Evolutionary conservation across 2,888 invertebrate species (phyloP), one percentile per base, ranked within the genome.

Genomic region (Drosophila gaucha): DNA sequence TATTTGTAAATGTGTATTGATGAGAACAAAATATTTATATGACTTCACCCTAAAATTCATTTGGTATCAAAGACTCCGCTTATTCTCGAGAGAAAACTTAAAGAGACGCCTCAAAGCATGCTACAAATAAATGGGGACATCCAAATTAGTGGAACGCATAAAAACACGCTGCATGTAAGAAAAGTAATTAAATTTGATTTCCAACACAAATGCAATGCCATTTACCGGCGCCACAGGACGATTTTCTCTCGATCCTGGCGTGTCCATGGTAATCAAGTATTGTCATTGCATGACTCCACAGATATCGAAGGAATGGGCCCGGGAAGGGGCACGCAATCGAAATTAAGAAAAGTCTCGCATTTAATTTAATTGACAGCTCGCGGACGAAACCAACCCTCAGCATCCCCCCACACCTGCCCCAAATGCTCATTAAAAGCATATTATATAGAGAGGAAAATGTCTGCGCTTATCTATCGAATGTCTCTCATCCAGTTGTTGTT

Each of bases 171-270:
- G 86, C 90, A 88, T 86, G 90, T 78, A 72, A 79, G 78, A 83
- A 88, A 75, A 88, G 44, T 90, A 90, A 90, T 90, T 90, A 90
- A 90, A 86, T 84, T 84, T 89, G 79, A 82, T 80, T 84, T 77
- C 51, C 26, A 57, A 20, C 50, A 51, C 65, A 67, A 62, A 67
- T 66, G 56, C 57, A 65, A 59, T 64, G 64, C 44, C 52, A 60
- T 52, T 68, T 55, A 31, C 36, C 46, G n/a, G n/a, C n/a, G n/a
- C n/a, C n/a, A n/a, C n/a, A n/a, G n/a, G n/a, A n/a, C n/a, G n/a
- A n/a, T 14, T n/a, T n/a, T 12, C 38, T 33, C 35, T 24, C 28
- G 49, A 26, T 46, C 38, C 43, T 85, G 49, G 47, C 88, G 86
- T 82, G 88, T 73, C 86, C 64, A 66, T 71, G 67, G 78, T 74